Evolutionary conservation across 2,797 vertebrate genomes (phyloP), one percentile per base, ranked within the genome.

Genomic region (Microtus agrestis): DNA sequence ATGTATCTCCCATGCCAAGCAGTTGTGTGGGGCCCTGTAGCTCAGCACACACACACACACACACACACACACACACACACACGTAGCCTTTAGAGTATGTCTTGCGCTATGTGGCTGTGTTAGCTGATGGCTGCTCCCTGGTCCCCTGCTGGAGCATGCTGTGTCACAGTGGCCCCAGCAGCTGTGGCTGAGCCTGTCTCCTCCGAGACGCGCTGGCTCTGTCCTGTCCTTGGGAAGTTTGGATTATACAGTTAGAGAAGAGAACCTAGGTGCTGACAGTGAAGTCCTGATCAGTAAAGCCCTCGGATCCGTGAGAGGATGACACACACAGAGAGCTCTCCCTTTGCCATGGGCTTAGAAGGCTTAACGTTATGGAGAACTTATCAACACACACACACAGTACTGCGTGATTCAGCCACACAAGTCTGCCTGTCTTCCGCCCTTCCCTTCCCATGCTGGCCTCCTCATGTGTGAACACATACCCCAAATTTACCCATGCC

Each of bases 381-480:
- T 27, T 76, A 34, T 3, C 40, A 51, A 56, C 31, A 43, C 17
- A 56, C 29, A 37, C 23, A 25, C 27, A 0, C 3, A 17, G 63
- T 34, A 54, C 88, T 11, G 3, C 0, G 2, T 7, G 23, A 27
- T 0, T 21, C 1, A 19, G 71, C 25, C 61, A 59, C 2, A 21
- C 54, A 48, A 51, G 0, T 6, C 12, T 0, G 3, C 5, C 43
- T 25, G 2, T 11, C 31, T 63, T 6, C 51, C 2, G n/a, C 3
- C 6, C 51, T 21, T n/a, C 17, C 25, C 12, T 29, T 34, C 14
- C 37, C 6, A 13, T 6, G 12, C 46, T 37, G 40, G 48, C 59
- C 56, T 56, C 37, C 67, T 81, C 8, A 15, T 15, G 14, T 6
- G 14, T 71, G 9, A 13, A 9, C 0, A 6, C 40, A 40, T 0